phyloP scores from a whole-genome alignment of 2,113 vertebrate genomes.

The Epinephelus lanceolatus region DNA sequence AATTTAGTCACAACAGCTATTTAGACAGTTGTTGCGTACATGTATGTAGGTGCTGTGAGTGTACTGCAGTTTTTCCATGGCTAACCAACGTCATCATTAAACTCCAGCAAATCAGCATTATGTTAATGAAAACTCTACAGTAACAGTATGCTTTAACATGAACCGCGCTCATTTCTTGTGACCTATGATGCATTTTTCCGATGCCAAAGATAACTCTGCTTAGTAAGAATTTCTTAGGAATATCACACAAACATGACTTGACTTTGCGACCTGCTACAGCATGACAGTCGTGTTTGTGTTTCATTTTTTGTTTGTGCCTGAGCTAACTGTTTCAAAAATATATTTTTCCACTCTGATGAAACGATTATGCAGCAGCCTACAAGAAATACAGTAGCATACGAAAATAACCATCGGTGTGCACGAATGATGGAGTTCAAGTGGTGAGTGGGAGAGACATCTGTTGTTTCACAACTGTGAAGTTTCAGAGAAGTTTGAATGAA shows the following conservation, averaged over 20 bases:
- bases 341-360: constrained; percentile 52
- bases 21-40: constrained; percentile 12
- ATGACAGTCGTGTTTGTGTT: not conserved
- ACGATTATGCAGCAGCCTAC: constrained; percentile 16
- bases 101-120: not conserved
- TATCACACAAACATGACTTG: not conserved
- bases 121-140: constrained; percentile 6
- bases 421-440: constrained; percentile 5
- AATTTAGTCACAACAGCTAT: not conserved
- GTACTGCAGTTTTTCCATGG: constrained; percentile 53
- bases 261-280: not conserved
- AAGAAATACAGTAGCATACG: constrained; percentile 9
- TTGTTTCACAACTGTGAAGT: constrained; percentile 63
- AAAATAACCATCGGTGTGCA: constrained; percentile 28
- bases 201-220: not conserved
- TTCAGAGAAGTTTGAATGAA: constrained; percentile 67
- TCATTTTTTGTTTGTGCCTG: not conserved
- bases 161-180: not conserved
- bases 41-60: constrained; percentile 40
- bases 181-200: constrained; percentile 12
- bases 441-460: constrained; percentile 57
- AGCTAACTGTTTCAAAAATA: not conserved
- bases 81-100: constrained; percentile 51
- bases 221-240: not conserved
- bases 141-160: not conserved